Base-by-base conservation (phyloP, 2,888 invertebrate genomes). In the Papilio gigon region DNA sequence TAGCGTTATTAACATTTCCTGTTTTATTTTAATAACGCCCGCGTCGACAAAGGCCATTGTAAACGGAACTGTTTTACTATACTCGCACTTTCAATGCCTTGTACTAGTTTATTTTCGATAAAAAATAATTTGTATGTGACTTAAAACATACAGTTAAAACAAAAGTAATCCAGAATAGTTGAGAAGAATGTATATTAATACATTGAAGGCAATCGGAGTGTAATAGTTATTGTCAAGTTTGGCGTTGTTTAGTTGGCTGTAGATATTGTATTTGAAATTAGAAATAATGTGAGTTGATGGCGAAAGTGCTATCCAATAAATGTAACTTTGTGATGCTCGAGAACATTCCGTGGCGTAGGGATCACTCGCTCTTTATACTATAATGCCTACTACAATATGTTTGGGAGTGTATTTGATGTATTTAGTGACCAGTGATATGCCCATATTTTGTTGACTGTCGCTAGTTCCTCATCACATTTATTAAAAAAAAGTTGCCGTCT, bases 1-100 rank as follows among this genome's bases (percentile, higher is more conserved):
- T 56, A 30, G 53, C 9, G 53, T 30, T 60, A 66, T 66, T 66
- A 60, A 47, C 50, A 66, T 37, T 40, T 66, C 50, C 66, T 50
- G 60, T 11, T 60, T 60, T 65, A 58, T 59, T 33, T 42, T 35
- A 44, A 59, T 37, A 17, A 60, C 17, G 33, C 44, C 25, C n/a
- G 60, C 20, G 12, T n/a, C 33, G 33, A 20, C 22, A 33, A 11
- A 53, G 40, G 27, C 56, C 40, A 42, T 65, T 65, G 25, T 44
- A 58, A 59, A 60, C 59, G 47, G n/a, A 17, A 35, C 47, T 8
- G 27, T 66, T 35, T 47, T 47, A 59, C 25, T 37, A 35, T 37
- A 20, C 17, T 25, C 27, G 9, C 37, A 53, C 33, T 50, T 37
- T 8, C 20, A 50, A 63, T 50, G 20, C 35, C 30, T 62, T 62